Evolutionary conservation across 2,113 vertebrate genomes (phyloP).

Genomic region (Euleptes europaea): DNA sequence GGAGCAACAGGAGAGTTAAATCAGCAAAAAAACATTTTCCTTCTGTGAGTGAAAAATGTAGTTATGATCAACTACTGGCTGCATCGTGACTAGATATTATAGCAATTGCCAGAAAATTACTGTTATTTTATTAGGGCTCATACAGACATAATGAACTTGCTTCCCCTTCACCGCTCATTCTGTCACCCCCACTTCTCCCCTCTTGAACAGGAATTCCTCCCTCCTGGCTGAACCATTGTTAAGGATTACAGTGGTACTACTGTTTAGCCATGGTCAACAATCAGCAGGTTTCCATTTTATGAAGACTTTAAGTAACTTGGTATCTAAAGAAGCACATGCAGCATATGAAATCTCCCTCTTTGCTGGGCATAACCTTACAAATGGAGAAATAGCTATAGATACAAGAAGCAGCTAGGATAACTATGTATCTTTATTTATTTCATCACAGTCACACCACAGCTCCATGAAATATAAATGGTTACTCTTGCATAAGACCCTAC

Average conservation of each 20-base stretch:
- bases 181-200: neutral
- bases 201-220: neutral
- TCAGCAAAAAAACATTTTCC: no score
- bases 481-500: no score
- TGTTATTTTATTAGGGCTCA: slow-evolving; percentile 4
- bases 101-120: slow-evolving; percentile 13
- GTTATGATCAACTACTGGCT: no score
- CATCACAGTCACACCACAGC: neutral
- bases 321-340: slow-evolving; percentile 15
- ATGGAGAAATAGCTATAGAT: slow-evolving; percentile 14
- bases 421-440: neutral
- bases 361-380: neutral
- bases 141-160: neutral
- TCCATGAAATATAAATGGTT: no score
- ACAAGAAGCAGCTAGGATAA: slow-evolving; percentile 17
- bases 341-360: neutral
- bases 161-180: neutral
- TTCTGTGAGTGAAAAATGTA: no score
- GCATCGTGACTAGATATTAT: neutral
- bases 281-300: neutral
- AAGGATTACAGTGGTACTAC: neutral
- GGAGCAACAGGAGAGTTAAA: no score
- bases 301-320: neutral
- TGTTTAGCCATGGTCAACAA: neutral
- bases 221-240: neutral